Conservation (phyloP, 2,888 invertebrate genomes). For the Limnephilus rhombicus region DNA sequence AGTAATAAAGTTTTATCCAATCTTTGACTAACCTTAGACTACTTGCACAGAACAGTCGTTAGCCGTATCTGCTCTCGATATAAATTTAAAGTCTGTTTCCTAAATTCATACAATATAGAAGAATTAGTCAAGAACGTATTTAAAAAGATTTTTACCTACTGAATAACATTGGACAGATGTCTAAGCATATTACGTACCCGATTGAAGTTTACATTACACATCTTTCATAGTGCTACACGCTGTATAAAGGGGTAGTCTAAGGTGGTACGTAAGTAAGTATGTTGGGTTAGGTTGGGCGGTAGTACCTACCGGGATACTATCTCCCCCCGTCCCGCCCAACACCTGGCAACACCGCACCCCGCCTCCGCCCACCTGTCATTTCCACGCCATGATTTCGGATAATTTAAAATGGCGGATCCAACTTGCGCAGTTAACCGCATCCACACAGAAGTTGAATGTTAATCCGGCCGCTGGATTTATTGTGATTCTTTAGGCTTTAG, state of each 20-base stretch:
- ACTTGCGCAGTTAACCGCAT: slow-evolving; percentile 51
- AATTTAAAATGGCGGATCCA: slow-evolving; percentile 55
- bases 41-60: no score
- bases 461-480: slow-evolving; percentile 48
- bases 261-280: neutral
- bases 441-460: slow-evolving; percentile 52
- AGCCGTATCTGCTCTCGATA: no score
- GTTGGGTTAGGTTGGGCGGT: neutral
- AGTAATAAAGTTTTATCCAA: no score
- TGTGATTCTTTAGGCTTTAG: slow-evolving; percentile 38
- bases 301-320: neutral
- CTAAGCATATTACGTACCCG: neutral
- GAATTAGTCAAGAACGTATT: no score
- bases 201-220: neutral
- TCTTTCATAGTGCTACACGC: neutral
- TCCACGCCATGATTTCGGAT: slow-evolving; percentile 60
- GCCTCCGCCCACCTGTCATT: slow-evolving; percentile 56
- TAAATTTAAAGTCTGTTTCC: no score
- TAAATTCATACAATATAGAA: no score
- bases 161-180: neutral
- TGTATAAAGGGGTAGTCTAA: neutral
- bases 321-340: slow-evolving; percentile 9
- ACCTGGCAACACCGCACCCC: slow-evolving; percentile 49
- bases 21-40: no score
- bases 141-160: neutral